Base-by-base conservation (phyloP, 2,888 invertebrate species). In the Thymelicus acteon region DNA sequence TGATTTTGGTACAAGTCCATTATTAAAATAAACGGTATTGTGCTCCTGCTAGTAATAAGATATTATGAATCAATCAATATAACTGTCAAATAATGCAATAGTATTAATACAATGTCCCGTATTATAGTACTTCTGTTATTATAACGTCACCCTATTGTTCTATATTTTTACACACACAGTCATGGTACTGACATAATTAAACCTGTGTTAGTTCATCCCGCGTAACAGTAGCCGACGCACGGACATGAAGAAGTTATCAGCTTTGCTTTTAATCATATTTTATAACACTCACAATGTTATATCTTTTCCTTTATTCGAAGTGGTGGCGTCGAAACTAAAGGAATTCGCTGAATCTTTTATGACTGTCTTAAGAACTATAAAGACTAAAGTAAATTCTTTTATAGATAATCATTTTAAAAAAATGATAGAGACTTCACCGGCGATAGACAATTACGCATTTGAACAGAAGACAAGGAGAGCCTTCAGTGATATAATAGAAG, bases 401-500 rank as follows among this genome's bases (percentile, higher is more conserved):
- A 75, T 84, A 7, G 40, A 69, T 49, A 47, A 48, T 7, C 57
- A 39, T 10, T 58, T 63, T 7, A 48, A 48, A 8, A 63, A 37
- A 58, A 31, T n/a, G 8, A 63, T 15, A 37, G 15, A 8, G 0
- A 6, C 63, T 61, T 13, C 60, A 60, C 7, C 4, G 31, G 47
- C 15, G 13, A 15, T 39, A 40, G 13, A 39, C 1, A n/a, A 15
- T 48, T 57, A 15, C 7, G 6, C 72, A 7, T 63, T 67, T 5
- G 72, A 75, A 19, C 48, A 71, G 7, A 72, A 72, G 44, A 70
- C 75, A 1, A 80, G 75, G 48, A 77, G 72, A 61, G 76, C 78
- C 6, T 82, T 80, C 37, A 77, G 74, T 60, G 78, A 84, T 39
- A 78, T 80, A 37, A 75, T 80, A 0, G 81, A 80, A 71, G 77